Evolutionary conservation across 1,140 invertebrate genomes (phyloP).

Genomic region (Drosophila sucinea): DNA sequence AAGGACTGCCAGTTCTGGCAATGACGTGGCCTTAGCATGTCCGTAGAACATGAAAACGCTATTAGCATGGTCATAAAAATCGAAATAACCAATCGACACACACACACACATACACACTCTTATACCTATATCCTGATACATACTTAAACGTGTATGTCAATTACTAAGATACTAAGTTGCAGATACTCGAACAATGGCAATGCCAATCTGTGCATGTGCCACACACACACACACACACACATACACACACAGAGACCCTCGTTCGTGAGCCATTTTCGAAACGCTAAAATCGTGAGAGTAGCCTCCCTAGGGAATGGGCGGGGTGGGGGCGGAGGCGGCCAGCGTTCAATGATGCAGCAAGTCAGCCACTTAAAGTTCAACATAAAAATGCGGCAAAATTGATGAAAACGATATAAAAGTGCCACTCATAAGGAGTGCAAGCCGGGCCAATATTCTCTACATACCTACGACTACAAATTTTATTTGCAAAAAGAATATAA

Average conservation of each 20-base stretch:
- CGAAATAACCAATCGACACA: conserved; percentile 50
- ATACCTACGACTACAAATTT: conserved; percentile 13
- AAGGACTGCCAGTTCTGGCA: conserved; percentile 44
- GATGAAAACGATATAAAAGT: conserved; percentile 47
- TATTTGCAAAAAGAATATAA: conserved; percentile 1
- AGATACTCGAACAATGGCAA: conserved; percentile 24
- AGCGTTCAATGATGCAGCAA: conserved; percentile 47
- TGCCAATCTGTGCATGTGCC: conserved; percentile 16
- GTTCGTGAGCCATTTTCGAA: conserved; percentile 10
- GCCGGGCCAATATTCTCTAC: not conserved
- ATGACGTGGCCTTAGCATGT: conserved; percentile 46
- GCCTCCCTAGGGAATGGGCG: not conserved
- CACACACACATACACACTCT: not conserved
- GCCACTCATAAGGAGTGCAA: conserved; percentile 21
- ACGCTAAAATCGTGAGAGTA: conserved; percentile 16
- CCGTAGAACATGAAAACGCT: conserved; percentile 64
- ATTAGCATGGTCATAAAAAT: conserved; percentile 72
- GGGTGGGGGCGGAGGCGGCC: not conserved
- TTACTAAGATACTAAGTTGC: conserved; percentile 47
- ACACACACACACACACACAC: not conserved
- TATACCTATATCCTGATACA: conserved; percentile 27
- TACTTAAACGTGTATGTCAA: conserved; percentile 28
- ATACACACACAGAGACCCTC: not conserved
- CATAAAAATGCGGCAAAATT: conserved; percentile 61
- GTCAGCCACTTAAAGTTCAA: conserved; percentile 51